Evolutionary conservation across 2,888 invertebrate species (phyloP).

Genomic region (Artemia sinica): DNA sequence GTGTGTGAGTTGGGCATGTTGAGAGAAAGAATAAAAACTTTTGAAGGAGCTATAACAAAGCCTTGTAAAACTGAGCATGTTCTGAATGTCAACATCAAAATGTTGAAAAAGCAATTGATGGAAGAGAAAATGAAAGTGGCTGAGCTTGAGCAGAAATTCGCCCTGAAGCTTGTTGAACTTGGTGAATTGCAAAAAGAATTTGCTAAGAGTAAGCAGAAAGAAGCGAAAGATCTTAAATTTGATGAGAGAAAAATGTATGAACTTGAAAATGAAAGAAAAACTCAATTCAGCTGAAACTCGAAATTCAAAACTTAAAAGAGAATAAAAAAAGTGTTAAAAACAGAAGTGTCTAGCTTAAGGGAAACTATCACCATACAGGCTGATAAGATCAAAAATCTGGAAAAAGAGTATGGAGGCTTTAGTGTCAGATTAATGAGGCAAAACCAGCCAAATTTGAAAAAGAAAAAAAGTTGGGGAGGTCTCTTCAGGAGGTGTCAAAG

Average conservation of each 20-base stretch:
- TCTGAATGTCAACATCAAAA: constrained; percentile 6
- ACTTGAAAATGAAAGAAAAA: background rate
- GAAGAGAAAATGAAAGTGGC: background rate
- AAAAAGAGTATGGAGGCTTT: background rate
- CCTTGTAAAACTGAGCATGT: background rate
- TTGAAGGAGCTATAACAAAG: background rate
- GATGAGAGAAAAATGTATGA: background rate
- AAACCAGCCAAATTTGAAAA: background rate
- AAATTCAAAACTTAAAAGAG: background rate
- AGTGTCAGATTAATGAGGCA: no score
- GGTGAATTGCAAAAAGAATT: constrained; percentile 1
- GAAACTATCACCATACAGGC: background rate
- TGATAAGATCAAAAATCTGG: constrained; percentile 1
- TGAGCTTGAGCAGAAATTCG: background rate
- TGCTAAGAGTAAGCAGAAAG: background rate
- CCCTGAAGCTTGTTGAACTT: background rate
- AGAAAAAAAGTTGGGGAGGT: background rate
- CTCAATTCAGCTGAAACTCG: background rate
- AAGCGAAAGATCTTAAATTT: background rate
- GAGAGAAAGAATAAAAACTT: background rate
- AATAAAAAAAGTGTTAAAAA: background rate
- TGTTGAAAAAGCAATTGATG: background rate
- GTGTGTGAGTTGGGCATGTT: background rate
- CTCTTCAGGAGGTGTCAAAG: background rate
- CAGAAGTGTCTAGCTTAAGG: background rate